phyloP scores from a whole-genome alignment of 2,888 invertebrate genomes.

The Dastarcus helophoroides region DNA sequence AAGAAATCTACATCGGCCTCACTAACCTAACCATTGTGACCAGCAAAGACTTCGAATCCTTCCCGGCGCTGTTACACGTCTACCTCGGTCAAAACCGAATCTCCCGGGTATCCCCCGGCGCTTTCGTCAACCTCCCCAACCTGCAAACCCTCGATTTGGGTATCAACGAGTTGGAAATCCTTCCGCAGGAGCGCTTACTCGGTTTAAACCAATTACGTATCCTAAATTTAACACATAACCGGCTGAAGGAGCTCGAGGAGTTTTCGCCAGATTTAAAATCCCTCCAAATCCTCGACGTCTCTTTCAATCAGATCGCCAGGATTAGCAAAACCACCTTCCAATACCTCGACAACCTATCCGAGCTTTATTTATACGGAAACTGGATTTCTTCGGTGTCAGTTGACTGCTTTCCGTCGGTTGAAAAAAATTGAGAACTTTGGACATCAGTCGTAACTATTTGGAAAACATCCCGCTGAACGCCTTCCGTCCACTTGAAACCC shows the following conservation, averaged over 20 bases:
- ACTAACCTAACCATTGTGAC: constrained; percentile 76
- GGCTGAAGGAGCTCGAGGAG: constrained; percentile 68
- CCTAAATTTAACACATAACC: constrained; percentile 76
- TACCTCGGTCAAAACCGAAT: constrained; percentile 64
- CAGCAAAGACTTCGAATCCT: constrained; percentile 75
- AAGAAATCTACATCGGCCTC: constrained; percentile 66
- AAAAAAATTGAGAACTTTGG: constrained; percentile 64
- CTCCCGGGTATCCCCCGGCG: constrained; percentile 70
- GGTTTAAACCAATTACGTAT: constrained; percentile 61
- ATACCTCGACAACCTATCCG: constrained; percentile 62
- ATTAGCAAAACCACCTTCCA: constrained; percentile 67
- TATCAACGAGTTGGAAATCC: constrained; percentile 67
- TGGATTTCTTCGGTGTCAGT: constrained; percentile 67
- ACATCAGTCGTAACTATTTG: constrained; percentile 73
- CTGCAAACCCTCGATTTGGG: constrained; percentile 71
- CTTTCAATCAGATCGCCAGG: constrained; percentile 70
- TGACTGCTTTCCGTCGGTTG: too few relatives aligned
- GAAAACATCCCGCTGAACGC: constrained; percentile 70
- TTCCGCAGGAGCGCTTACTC: constrained; percentile 75
- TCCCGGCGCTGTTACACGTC: constrained; percentile 64
- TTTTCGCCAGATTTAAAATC: constrained; percentile 67
- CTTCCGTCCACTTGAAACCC: constrained; percentile 67
- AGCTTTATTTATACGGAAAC: constrained; percentile 71
- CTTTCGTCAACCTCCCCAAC: constrained; percentile 66
- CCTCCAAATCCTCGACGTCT: constrained; percentile 68